phyloP scores from a whole-genome alignment of 2,888 invertebrate species.

The Cistogaster globosa region DNA sequence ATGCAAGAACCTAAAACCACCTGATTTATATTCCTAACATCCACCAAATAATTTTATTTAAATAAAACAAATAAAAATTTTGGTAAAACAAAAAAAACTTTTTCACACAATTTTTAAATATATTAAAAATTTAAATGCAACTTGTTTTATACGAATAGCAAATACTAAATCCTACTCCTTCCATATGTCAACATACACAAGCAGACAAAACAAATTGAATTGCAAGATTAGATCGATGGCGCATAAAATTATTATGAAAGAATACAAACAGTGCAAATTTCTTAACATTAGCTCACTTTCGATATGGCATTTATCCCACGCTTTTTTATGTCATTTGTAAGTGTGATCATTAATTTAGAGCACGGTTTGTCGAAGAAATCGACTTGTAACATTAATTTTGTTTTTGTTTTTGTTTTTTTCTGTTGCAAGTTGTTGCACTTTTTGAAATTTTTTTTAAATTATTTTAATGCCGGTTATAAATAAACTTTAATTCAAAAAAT shows the following conservation, averaged over 20 bases:
- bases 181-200: too few species aligned
- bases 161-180: slow-evolving; percentile 12
- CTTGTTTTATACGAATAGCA: not conserved
- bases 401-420: not conserved
- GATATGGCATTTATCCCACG: slow-evolving; percentile 67
- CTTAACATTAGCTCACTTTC: slow-evolving; percentile 33
- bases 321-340: slow-evolving; percentile 68
- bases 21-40: slow-evolving; percentile 56
- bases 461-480: slow-evolving; percentile 4
- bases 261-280: slow-evolving; percentile 27
- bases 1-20: slow-evolving; percentile 15
- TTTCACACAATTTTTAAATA: slow-evolving; percentile 49
- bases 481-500: too few species aligned
- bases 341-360: slow-evolving; percentile 67
- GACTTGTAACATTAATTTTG: slow-evolving; percentile 9
- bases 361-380: slow-evolving; percentile 53
- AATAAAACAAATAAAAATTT: slow-evolving; percentile 12
- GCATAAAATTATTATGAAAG: slow-evolving; percentile 6
- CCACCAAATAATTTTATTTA: slow-evolving; percentile 10
- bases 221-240: slow-evolving; percentile 55
- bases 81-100: slow-evolving; percentile 13
- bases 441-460: slow-evolving; percentile 33
- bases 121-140: slow-evolving; percentile 8
- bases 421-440: not conserved
- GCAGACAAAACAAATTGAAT: slow-evolving; percentile 2